Evolutionary conservation across 2,888 invertebrate genomes (phyloP).

Genomic region (Ametastegia equiseti): DNA sequence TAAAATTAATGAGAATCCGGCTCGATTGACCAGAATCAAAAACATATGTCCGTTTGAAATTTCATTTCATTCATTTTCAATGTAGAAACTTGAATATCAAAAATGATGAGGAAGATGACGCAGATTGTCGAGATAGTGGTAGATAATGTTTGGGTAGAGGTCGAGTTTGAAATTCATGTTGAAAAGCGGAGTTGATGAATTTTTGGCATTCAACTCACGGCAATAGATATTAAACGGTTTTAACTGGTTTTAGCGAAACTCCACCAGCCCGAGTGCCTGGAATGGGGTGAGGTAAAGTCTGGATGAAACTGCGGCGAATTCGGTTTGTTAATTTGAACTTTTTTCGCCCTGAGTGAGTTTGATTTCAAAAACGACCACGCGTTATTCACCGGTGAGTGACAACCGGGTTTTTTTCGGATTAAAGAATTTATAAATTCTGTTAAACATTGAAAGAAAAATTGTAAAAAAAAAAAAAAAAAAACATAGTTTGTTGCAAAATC

Average conservation of each 20-base stretch:
- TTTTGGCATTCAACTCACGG: constrained; percentile 5
- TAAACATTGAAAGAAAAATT: too few relatives aligned
- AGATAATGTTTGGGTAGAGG: background rate
- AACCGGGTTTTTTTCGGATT: too few relatives aligned
- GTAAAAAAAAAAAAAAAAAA: too few relatives aligned
- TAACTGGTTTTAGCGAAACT: constrained; percentile 13
- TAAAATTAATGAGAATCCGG: too few relatives aligned
- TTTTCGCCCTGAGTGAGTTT: background rate
- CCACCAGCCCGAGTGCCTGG: background rate
- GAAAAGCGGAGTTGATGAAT: background rate
- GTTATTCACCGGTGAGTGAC: background rate
- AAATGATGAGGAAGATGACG: background rate
- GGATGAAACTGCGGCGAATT: background rate
- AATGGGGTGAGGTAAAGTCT: background rate
- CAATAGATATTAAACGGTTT: constrained; percentile 21
- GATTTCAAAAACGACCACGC: background rate
- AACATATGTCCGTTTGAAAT: too few relatives aligned
- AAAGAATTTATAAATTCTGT: background rate
- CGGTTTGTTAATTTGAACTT: constrained; percentile 4
- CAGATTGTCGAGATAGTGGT: background rate
- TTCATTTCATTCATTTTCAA: too few relatives aligned
- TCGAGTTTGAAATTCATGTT: background rate
- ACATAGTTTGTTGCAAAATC: too few relatives aligned
- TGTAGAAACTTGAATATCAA: too few relatives aligned
- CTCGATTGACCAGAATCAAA: too few relatives aligned